These are phyloP conservation scores for Oegoconia quadripuncta DNA, from an alignment of 2,888 invertebrate species.

Conservation along the genomic window DNA sequence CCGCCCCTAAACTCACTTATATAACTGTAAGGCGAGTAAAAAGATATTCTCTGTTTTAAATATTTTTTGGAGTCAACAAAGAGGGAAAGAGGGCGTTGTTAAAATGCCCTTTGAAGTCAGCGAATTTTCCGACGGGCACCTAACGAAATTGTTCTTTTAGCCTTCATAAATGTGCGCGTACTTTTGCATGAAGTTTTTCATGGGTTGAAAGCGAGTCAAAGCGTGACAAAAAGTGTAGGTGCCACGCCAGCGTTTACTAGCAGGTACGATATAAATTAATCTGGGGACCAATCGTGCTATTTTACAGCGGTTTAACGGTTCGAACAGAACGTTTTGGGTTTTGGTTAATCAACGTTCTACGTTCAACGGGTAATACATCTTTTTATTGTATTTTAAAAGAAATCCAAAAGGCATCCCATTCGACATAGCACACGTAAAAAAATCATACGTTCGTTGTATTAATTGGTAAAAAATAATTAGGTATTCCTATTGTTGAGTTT, in stretches of 20 bases:
- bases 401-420: too few species aligned
- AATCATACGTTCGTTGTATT: too few species aligned
- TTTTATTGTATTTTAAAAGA: too few species aligned
- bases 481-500: too few species aligned
- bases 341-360: too few species aligned
- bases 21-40: constrained; percentile 23
- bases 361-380: too few species aligned
- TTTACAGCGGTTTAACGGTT: too few species aligned
- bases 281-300: too few species aligned
- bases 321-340: too few species aligned
- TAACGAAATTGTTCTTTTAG: constrained; percentile 75
- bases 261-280: constrained; percentile 35
- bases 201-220: constrained; percentile 50
- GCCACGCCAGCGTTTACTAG: constrained; percentile 40
- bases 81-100: constrained; percentile 59
- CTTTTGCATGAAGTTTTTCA: constrained; percentile 53
- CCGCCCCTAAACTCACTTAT: constrained; percentile 21
- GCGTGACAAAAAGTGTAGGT: constrained; percentile 52
- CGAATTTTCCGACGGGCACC: constrained; percentile 66
- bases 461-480: too few species aligned
- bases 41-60: constrained; percentile 41
- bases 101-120: constrained; percentile 72
- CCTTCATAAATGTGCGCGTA: constrained; percentile 64
- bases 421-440: too few species aligned
- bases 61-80: constrained; percentile 63